These are phyloP conservation scores for Cossypha caffra DNA, from an alignment of 2,797 vertebrate genomes.

Conservation along the genomic window DNA sequence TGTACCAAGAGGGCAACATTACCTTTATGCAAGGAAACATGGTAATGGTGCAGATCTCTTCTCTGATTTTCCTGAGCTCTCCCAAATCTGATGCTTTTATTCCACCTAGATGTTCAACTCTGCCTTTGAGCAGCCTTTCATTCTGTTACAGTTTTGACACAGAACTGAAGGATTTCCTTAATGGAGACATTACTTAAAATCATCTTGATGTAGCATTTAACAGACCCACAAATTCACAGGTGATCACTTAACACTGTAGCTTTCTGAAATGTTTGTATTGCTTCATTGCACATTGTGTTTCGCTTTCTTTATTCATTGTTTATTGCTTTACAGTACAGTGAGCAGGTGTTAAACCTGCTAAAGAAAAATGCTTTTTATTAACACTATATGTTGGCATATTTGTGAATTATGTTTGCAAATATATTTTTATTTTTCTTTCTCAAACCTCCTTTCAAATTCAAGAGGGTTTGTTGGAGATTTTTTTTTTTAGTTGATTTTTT, in stretches of 20 bases:
- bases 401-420: neutral
- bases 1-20: neutral
- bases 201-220: conserved; percentile 34
- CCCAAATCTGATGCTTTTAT: conserved; percentile 25
- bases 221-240: conserved; percentile 57
- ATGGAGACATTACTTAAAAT: conserved; percentile 40
- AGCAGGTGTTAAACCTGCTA: conserved; percentile 62
- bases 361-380: conserved; percentile 44
- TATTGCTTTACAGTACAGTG: conserved; percentile 24
- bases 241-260: conserved; percentile 57
- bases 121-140: conserved; percentile 18
- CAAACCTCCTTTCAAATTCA: conserved; percentile 32
- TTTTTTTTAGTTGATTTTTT: neutral
- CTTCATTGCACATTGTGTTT: conserved; percentile 53
- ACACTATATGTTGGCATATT: neutral
- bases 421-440: conserved; percentile 18
- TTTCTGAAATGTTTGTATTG: conserved; percentile 55
- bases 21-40: neutral
- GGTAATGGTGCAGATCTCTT: neutral
- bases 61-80: neutral
- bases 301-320: conserved; percentile 64
- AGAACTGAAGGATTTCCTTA: conserved; percentile 37
- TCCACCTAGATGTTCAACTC: neutral
- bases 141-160: conserved; percentile 37
- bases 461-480: neutral